Evolutionary conservation across 2,888 invertebrate species (phyloP).

Genomic region (Alloplasta piceator): DNA sequence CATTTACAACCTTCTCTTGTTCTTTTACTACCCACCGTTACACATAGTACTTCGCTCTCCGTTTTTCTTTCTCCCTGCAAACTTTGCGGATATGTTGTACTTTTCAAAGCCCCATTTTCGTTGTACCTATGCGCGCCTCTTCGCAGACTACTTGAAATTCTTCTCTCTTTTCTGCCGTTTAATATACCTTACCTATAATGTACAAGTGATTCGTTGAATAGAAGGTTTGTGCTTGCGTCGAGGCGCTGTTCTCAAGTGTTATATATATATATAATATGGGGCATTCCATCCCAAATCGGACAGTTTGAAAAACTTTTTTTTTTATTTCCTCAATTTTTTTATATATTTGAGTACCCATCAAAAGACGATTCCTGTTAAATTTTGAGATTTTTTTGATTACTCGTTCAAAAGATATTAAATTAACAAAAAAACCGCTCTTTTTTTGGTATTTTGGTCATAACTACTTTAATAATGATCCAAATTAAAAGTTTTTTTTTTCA

Average conservation of each 20-base stretch:
- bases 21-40: slow-evolving; percentile 22
- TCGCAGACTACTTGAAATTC: slow-evolving; percentile 50
- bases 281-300: no score
- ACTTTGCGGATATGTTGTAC: slow-evolving; percentile 46
- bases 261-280: no score
- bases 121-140: slow-evolving; percentile 15
- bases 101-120: slow-evolving; percentile 46
- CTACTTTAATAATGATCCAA: no score
- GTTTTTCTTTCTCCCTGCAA: slow-evolving; percentile 4
- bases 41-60: neutral
- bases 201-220: slow-evolving; percentile 48
- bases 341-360: no score
- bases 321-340: no score
- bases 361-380: no score
- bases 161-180: slow-evolving; percentile 14
- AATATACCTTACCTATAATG: slow-evolving; percentile 25
- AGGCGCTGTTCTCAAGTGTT: slow-evolving; percentile 34
- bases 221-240: slow-evolving; percentile 39
- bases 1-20: slow-evolving; percentile 9
- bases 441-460: no score
- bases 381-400: no score
- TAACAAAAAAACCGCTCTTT: no score
- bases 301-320: no score
- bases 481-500: no score
- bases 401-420: no score